Evolutionary conservation across 2,888 invertebrate genomes (phyloP).

Genomic region (Campoplex capitator): DNA sequence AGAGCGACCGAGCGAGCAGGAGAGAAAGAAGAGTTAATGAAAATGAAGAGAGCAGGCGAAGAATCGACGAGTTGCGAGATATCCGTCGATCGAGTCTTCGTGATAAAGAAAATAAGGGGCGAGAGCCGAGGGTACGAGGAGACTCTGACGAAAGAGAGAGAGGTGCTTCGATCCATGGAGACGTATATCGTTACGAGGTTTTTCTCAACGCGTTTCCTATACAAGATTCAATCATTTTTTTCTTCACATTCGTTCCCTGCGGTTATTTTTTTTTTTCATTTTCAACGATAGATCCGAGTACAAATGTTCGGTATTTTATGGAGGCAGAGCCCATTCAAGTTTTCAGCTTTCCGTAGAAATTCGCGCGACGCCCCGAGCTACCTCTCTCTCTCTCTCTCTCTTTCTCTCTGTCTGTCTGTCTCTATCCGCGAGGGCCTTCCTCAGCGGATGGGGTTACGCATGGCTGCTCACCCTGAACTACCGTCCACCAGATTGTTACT

Average conservation of each 20-base stretch:
- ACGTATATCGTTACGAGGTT: not conserved
- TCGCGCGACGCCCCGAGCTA: slow-evolving; percentile 44
- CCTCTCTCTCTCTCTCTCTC: too few relatives aligned
- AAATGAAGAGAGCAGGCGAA: not conserved
- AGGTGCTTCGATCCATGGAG: slow-evolving; percentile 28
- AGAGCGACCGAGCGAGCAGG: not conserved
- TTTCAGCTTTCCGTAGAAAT: slow-evolving; percentile 75
- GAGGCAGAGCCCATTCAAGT: slow-evolving; percentile 68
- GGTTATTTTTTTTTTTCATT: not conserved
- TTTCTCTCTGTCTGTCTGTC: not conserved
- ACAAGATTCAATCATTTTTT: not conserved
- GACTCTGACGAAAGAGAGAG: slow-evolving; percentile 47
- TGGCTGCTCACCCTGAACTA: slow-evolving; percentile 84
- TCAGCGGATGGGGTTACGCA: slow-evolving; percentile 82
- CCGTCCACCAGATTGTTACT: slow-evolving; percentile 78
- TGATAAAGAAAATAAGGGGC: slow-evolving; percentile 73
- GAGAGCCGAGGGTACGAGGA: slow-evolving; percentile 14
- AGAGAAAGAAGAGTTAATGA: not conserved
- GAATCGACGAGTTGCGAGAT: slow-evolving; percentile 79
- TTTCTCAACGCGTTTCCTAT: not conserved
- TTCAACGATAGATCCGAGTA: not conserved
- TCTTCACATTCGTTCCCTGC: not conserved
- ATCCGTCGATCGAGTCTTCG: slow-evolving; percentile 79
- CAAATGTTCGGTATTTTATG: not conserved
- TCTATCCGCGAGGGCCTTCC: slow-evolving; percentile 56